Percentiles rank a stretch among this genome's conserved stretches.
Conservation (phyloP, 2,888 invertebrate genomes). For the Catocala fraxini region DNA sequence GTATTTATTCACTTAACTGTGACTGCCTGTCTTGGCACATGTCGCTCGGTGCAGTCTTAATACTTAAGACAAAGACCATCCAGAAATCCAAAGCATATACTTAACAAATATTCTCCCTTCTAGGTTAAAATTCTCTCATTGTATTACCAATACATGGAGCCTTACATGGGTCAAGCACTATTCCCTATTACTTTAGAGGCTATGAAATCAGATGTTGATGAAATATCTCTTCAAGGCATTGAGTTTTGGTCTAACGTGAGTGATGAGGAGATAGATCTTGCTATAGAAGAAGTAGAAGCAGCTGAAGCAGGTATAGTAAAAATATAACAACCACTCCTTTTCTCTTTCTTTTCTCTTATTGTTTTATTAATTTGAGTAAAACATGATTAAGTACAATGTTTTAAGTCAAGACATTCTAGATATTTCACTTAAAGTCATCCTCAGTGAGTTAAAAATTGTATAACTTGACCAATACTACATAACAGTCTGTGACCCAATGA, state of each 20-base stretch:
- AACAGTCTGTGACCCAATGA: too few species aligned
- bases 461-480: too few species aligned
- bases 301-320: constrained; percentile 90
- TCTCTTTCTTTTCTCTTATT: background rate
- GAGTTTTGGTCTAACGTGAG: constrained; percentile 99
- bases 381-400: too few species aligned
- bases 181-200: constrained; percentile 99
- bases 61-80: too few species aligned
- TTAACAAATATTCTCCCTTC: constrained; percentile 22
- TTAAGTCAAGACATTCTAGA: too few species aligned
- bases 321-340: background rate
- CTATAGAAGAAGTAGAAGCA: constrained; percentile 98
- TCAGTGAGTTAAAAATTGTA: too few species aligned
- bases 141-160: constrained; percentile 99
- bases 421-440: too few species aligned
- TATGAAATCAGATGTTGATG: constrained; percentile 98
- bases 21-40: too few species aligned
- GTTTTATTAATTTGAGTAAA: too few species aligned
- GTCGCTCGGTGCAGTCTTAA: too few species aligned
- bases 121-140: constrained; percentile 97
- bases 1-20: too few species aligned
- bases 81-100: too few species aligned
- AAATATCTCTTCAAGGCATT: constrained; percentile 98
- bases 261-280: constrained; percentile 99
- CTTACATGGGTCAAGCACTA: constrained; percentile 99